Evolutionary conservation across 1,140 invertebrate genomes (phyloP).

Genomic region (Trichonephila clavata): DNA sequence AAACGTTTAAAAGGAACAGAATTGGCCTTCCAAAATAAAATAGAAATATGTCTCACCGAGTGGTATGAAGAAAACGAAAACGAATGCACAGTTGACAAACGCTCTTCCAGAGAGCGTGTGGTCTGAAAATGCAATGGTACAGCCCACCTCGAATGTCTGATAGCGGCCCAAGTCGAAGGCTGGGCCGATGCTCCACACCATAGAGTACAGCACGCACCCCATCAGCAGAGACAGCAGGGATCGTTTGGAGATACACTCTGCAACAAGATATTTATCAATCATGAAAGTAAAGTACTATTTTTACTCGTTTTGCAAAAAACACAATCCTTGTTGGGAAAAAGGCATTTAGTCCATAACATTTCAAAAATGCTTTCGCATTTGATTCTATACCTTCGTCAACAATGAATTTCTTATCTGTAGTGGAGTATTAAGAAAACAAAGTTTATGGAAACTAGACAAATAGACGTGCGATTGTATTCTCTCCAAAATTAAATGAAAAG

Average conservation of each 20-base stretch:
- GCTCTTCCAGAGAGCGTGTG: constrained; percentile 55
- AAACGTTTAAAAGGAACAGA: background rate
- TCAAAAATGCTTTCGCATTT: no score
- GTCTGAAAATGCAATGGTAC: constrained; percentile 78
- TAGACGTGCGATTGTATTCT: no score
- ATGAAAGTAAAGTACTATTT: no score
- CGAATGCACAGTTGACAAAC: constrained; percentile 77
- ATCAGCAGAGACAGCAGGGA: background rate
- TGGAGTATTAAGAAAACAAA: no score
- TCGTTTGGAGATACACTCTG: background rate
- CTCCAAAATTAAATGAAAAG: no score
- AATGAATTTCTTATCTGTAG: no score
- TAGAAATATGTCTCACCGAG: constrained; percentile 7
- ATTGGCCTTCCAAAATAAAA: background rate
- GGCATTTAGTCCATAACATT: no score
- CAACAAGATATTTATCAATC: background rate
- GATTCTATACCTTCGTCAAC: no score
- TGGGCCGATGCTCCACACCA: constrained; percentile 73
- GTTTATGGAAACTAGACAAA: no score
- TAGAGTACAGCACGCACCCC: constrained; percentile 39
- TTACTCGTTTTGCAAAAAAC: no score
- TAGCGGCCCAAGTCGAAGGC: constrained; percentile 77
- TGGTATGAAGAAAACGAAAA: constrained; percentile 71
- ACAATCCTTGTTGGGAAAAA: no score
- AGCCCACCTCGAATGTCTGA: constrained; percentile 78